Evolutionary conservation across 1,140 invertebrate genomes (phyloP).

Genomic region (Octopus bimaculoides): DNA sequence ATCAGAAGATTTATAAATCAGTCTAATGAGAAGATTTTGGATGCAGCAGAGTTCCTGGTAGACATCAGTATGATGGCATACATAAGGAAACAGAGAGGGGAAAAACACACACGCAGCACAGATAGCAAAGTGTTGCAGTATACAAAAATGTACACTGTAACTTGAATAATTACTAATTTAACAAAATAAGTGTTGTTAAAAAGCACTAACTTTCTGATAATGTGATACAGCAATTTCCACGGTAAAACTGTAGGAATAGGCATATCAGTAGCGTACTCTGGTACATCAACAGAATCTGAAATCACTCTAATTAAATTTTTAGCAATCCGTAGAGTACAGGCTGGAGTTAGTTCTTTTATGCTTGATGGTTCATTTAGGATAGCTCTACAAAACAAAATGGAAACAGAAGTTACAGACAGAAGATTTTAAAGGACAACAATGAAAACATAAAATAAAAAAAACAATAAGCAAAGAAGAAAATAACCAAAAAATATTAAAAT

Average conservation of each 20-base stretch:
- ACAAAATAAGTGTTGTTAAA: not conserved
- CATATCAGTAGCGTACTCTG: constrained; percentile 66
- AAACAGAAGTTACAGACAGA: not conserved
- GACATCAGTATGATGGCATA: too few relatives aligned
- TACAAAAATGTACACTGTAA: too few relatives aligned
- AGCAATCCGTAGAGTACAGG: constrained; percentile 63
- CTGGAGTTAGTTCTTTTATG: constrained; percentile 6
- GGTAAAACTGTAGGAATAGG: constrained; percentile 71
- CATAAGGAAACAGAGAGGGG: too few relatives aligned
- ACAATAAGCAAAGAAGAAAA: not conserved
- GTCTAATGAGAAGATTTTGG: too few relatives aligned
- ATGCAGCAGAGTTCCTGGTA: too few relatives aligned
- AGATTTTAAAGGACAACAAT: not conserved
- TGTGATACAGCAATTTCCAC: constrained; percentile 80
- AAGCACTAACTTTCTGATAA: constrained; percentile 60
- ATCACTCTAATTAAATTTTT: constrained; percentile 73
- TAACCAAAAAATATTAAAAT: constrained; percentile 8
- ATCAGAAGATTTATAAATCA: too few relatives aligned
- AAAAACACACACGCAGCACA: too few relatives aligned
- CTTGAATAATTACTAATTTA: too few relatives aligned
- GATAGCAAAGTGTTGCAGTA: too few relatives aligned
- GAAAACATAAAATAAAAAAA: too few relatives aligned
- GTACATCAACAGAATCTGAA: constrained; percentile 68
- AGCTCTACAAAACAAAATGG: not conserved
- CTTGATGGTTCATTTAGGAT: not conserved